Conservation (phyloP, 2,113 vertebrate genomes). For the Nannospalax galili region DNA sequence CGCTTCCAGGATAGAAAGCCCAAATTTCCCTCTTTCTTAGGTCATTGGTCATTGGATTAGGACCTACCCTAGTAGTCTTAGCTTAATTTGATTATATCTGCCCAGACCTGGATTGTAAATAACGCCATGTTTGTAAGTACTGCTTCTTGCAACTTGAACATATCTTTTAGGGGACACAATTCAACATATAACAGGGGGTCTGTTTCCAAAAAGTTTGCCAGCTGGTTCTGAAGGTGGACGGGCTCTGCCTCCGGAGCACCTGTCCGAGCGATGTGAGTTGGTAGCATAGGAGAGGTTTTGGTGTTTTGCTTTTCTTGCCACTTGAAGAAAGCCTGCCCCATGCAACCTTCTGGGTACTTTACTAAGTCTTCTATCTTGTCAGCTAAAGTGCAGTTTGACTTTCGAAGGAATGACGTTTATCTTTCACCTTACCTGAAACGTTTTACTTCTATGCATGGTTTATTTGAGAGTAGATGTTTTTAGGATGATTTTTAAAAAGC, state of each 20-base stretch:
- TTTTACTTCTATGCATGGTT: conserved; percentile 24
- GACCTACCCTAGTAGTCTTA: neutral
- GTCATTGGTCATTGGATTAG: neutral
- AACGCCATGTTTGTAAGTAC: neutral
- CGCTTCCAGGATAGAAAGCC: neutral
- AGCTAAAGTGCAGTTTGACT: conserved; percentile 15
- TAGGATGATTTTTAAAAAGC: conserved; percentile 2
- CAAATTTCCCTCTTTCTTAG: neutral
- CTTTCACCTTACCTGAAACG: conserved; percentile 36
- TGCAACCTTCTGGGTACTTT: neutral
- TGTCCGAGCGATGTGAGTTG: neutral
- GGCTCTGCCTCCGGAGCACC: neutral
- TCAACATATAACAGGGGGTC: neutral
- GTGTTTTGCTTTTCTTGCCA: neutral
- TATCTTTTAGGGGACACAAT: neutral
- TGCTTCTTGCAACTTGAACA: neutral
- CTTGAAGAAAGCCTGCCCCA: neutral
- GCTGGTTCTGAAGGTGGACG: neutral
- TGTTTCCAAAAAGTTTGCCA: neutral
- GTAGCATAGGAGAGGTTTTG: neutral
- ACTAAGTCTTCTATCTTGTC: neutral
- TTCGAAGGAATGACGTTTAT: conserved; percentile 51
- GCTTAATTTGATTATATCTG: neutral
- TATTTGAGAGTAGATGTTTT: neutral
- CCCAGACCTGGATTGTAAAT: neutral